These are phyloP conservation scores for Plumapathes pennacea DNA, from an alignment of 92 coral and sea anemone genomes.

Conservation along the genomic window DNA sequence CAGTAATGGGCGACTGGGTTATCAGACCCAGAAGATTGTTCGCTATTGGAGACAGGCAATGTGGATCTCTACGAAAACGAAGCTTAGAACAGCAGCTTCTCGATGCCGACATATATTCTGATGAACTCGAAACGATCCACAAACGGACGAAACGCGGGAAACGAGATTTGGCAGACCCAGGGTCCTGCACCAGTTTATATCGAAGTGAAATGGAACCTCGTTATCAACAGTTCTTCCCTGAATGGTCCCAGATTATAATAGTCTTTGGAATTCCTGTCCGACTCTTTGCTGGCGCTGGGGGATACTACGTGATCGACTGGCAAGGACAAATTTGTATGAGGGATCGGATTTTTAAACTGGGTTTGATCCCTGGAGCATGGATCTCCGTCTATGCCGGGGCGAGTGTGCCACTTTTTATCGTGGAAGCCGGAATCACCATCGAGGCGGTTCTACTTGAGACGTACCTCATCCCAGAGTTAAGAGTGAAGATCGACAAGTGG, in stretches of 20 bases:
- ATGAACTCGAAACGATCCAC: conserved; percentile 72
- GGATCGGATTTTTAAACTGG: conserved; percentile 69
- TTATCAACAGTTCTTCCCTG: conserved; percentile 67
- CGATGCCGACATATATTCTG: conserved; percentile 82
- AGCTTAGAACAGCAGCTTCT: conserved; percentile 66
- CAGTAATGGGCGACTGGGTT: conserved; percentile 62
- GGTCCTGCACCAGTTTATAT: conserved; percentile 51
- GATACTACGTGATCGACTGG: conserved; percentile 74
- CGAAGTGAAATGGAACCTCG: conserved; percentile 52
- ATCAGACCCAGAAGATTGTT: conserved; percentile 67
- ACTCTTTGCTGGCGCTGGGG: conserved; percentile 82
- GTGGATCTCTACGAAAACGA: conserved; percentile 76
- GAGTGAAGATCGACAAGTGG: conserved; percentile 82
- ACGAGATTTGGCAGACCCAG: conserved; percentile 47
- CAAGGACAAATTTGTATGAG: conserved; percentile 74
- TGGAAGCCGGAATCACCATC: conserved; percentile 84
- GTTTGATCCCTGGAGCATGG: conserved; percentile 90
- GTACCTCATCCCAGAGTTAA: conserved; percentile 78
- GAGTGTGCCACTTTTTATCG: conserved; percentile 55
- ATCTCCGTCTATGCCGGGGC: conserved; percentile 84
- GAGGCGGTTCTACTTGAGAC: conserved; percentile 85
- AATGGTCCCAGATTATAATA: conserved; percentile 43
- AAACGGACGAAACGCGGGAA: conserved; percentile 46
- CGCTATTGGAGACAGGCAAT: conserved; percentile 69
- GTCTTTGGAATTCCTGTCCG: conserved; percentile 85